Percentiles rank a stretch among this genome's conserved stretches.
These are phyloP conservation scores for Amiota communis DNA, from an alignment of 2,888 invertebrate genomes.

Conservation along the genomic window DNA sequence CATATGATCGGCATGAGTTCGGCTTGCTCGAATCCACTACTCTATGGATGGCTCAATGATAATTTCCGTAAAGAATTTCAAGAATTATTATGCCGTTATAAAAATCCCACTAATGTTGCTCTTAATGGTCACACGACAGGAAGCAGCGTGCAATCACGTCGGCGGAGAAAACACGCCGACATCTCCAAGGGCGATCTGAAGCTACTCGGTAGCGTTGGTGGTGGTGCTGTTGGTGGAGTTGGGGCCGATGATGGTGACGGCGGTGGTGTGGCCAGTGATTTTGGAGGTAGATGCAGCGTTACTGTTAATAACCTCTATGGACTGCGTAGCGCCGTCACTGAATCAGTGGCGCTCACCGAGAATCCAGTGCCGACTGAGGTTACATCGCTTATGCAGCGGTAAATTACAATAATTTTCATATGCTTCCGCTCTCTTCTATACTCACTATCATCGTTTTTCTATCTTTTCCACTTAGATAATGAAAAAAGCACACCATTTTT, in stretches of 20 bases:
- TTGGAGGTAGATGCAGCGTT: constrained; percentile 51
- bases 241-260: constrained; percentile 42
- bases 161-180: constrained; percentile 66
- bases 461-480: too few relatives aligned
- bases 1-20: constrained; percentile 88
- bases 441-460: background rate
- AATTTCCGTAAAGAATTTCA: constrained; percentile 93
- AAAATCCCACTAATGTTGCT: constrained; percentile 71
- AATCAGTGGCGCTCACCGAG: constrained; percentile 70
- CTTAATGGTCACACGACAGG: constrained; percentile 72
- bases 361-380: constrained; percentile 70
- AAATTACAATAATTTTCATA: constrained; percentile 42
- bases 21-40: constrained; percentile 91
- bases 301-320: constrained; percentile 50
- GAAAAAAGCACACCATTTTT: too few relatives aligned
- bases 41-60: constrained; percentile 95
- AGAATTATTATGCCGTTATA: constrained; percentile 80
- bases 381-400: constrained; percentile 70
- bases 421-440: background rate
- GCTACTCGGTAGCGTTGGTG: constrained; percentile 57
- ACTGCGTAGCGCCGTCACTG: constrained; percentile 62
- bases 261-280: constrained; percentile 27
- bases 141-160: constrained; percentile 63
- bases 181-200: constrained; percentile 69
- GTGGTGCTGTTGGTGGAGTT: constrained; percentile 37